Evolutionary conservation across 2,113 vertebrate species (phyloP), one percentile per base, ranked within the genome.

Genomic region (Anhinga anhinga): DNA sequence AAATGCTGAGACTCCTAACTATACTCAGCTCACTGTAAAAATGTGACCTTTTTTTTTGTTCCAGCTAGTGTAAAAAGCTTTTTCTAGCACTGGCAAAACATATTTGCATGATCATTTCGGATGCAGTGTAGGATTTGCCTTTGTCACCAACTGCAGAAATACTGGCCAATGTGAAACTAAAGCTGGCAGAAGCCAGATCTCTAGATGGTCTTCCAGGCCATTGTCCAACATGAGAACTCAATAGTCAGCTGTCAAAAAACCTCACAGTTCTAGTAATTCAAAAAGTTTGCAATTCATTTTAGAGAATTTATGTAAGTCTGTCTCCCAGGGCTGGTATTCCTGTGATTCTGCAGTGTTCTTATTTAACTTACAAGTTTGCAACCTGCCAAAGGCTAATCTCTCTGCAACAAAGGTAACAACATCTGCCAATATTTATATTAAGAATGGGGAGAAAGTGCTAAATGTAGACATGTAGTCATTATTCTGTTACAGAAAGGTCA

Each of bases 281-380:
- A 70, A 95, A 95, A 86, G 49, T 71, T 85, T 94, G 81, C 38
- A 72, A 26, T 71, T 95, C 19, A 58, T 90, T 92, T 77, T 42
- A 90, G 70, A 91, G 89, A 71, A 69, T 82, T 93, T 83, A 78
- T 85, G 38, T 85, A 94, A 93, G n/a, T 82, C 44, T 66, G 29
- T 85, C 85, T 97, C 82, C 89, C 86, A 42, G 84, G 53, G 67
- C 84, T 82, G 53, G 29, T 94, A 67, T 80, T 96, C 49, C 55
- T 23, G 14, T 34, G 47, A 32, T 65, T 78, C 70, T 79, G 9
- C 62, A 69, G 40, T 30, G 34, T 34, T 95, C 66, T 85, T 34
- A 25, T 80, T 90, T 86, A 77, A 65, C 30, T 83, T 83, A 38
- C 8, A 49, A 61, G 72, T 86, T 40, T 88, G 50, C 58, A 73